Base-by-base conservation (phyloP, 1,140 invertebrate genomes). In the Arctopsyche grandis region DNA sequence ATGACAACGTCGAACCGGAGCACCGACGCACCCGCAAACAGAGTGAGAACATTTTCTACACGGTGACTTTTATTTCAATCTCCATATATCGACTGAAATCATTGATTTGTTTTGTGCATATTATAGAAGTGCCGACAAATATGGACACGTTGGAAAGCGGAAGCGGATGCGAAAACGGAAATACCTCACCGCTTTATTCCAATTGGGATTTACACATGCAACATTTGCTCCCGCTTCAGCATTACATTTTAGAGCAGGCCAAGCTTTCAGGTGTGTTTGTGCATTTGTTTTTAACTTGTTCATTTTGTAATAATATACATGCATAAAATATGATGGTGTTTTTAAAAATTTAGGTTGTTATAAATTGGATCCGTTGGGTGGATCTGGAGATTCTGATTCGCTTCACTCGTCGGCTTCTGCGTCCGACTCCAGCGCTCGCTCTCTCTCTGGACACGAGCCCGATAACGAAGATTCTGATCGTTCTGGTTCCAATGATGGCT, bases 201-300 rank as follows among this genome's bases (percentile, higher is more conserved):
- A 94, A 94, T 85, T 92, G 93, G 89, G 92, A 93, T 84, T 88
- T 89, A 78, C 84, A 88, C 82, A 90, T 91, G 87, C 90, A 92
- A 66, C 94, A 96, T 85, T 86, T 96, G 66, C 85, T 96, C 83
- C 95, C 95, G 3, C 87, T 97, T 73, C 95, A 96, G 84, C 93
- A 96, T 85, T 97, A 96, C 84, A 95, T 97, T 70, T 89, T 97
- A 81, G 95, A 97, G 85, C 94, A 97, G 88, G 93, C 93, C 0
- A 93, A 94, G 86, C 86, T 93, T 5, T 93, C 92, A 80, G 93
- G 93, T 89, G 63, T 38, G 24, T 63, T 9, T 9, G 58, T 14
- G 21, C 24, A 14, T 22, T 4, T 69, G 5, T 69, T 69, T 69
- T 14, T 5, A 69, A 22, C 21, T 21, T 69, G 22, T 69, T 10